Base-by-base conservation (phyloP, 2,888 invertebrate genomes). In the Drosophila birchii region DNA sequence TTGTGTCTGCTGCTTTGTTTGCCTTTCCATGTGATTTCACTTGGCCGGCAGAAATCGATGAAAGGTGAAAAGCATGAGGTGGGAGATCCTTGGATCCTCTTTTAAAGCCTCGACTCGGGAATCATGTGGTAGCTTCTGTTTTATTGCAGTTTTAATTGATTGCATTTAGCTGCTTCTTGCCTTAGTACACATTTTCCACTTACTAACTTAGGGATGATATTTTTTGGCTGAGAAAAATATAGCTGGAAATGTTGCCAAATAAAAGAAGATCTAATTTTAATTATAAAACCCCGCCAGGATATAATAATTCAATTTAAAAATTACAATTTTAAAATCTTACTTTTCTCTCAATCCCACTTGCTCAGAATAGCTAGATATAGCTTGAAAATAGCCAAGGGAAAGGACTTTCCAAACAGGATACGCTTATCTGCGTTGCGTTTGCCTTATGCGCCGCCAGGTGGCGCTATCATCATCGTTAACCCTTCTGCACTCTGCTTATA, bases 401-500 rank as follows among this genome's bases (percentile, higher is more conserved):
- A 29, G 36, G 18, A 2, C 43, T 29, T 4, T 6, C 14, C 7
- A 11, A 12, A 44, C 60, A 11, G 20, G 20, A 26, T 32, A 23
- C 32, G 43, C 56, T 57, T 72, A 60, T 59, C 70, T 64, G 20
- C 45, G 43, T 23, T 43, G 57, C 11, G 51, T 29, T 45, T 43
- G 16, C 44, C 43, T 49, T 54, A 54, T 34, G 44, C 45, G 29
- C 32, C 41, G 45, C 47, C 39, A 60, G 62, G 51, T 56, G 75
- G 51, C 44, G 45, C 60, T 45, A 49, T 72, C 63, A 49, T 43
- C 49, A 36, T 61, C 66, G 63, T 78, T 71, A 76, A 75, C 78
- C 84, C 85, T 75, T 84, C 79, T 64, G 72, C 66, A 73, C 70
- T 57, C 73, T 88, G 76, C 72, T 86, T 86, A 84, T 70, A 86